Evolutionary conservation across 2,888 invertebrate species (phyloP), one percentile per base, ranked within the genome.

Genomic region (Dryococelus australis): DNA sequence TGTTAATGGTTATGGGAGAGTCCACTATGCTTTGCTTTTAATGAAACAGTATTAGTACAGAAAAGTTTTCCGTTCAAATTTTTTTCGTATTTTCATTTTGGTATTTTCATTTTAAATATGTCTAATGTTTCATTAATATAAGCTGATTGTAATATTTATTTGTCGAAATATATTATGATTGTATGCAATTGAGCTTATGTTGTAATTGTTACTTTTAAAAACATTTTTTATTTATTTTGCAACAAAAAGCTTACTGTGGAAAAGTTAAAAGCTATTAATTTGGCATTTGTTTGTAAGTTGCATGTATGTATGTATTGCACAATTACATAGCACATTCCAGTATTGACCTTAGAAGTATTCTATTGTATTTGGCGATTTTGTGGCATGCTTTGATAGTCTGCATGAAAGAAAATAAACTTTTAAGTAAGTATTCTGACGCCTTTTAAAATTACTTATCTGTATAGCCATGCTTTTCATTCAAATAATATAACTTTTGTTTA

Each of bases 331-430:
- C 20, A n/a, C 65, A 65, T 65, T 53, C 35, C 78, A 65, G 47
- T 35, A 28, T 51, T 24, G 4, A 47, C 28, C 12, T 65, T 85
- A 24, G 8, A 35, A 51, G 47, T 8, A 51, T 51, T 2, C 1
- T 35, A 24, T 47, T 85, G 28, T 9, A 51, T 43, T 47, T 28
- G 10, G 16, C 26, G 12, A 53, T n/a, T 16, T 43, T 1, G 27
- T 47, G 26, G 16, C 12, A 8, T 24, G 53, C 51, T 47, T 35
- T 53, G 35, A 43, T 85, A 35, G 35, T 85, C 85, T 26, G 85
- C 28, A 85, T 85, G 85, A 13, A 47, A 85, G 27, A 26, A 26
- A 86, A 83, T 86, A 8, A 28, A 13, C 43, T 27, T 81, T 43
- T 47, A n/a, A 24, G n/a, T 24, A n/a, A 65, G n/a, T 26, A n/a